These are phyloP conservation scores for Coenonympha arcania DNA, from an alignment of 2,888 invertebrate species.

Conservation along the genomic window DNA sequence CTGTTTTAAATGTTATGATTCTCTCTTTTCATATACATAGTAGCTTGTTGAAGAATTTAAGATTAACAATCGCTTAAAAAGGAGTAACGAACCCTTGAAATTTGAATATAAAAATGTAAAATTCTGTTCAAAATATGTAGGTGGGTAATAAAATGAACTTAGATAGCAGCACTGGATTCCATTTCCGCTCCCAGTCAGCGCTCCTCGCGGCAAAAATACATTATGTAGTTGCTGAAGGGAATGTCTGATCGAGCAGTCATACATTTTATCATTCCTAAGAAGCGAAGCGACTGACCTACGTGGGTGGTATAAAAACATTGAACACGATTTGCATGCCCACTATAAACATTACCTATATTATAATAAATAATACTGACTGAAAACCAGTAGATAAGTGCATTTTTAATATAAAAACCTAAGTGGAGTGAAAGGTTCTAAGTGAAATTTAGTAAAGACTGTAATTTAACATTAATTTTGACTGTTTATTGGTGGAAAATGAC, in stretches of 20 bases:
- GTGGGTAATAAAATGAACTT: background rate
- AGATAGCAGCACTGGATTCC: constrained; percentile 35
- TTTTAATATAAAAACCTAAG: constrained; percentile 10
- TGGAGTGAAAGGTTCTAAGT: constrained; percentile 28
- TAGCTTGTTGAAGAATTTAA: too few relatives aligned
- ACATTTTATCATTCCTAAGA: constrained; percentile 22
- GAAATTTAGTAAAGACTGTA: constrained; percentile 30
- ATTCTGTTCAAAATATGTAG: background rate
- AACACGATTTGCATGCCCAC: constrained; percentile 37
- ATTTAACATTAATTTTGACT: constrained; percentile 41
- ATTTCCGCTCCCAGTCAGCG: constrained; percentile 33
- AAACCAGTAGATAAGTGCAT: constrained; percentile 32
- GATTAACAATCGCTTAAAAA: too few relatives aligned
- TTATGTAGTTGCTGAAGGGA: constrained; percentile 25
- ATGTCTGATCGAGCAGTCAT: constrained; percentile 54
- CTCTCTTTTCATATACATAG: too few relatives aligned
- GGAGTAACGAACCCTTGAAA: too few relatives aligned
- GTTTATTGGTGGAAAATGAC: constrained; percentile 52
- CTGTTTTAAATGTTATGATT: too few relatives aligned
- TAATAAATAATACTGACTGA: constrained; percentile 44
- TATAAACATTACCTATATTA: constrained; percentile 47
- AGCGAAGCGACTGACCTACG: constrained; percentile 37
- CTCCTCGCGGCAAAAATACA: constrained; percentile 28
- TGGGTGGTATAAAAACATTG: constrained; percentile 55
- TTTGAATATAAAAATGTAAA: too few relatives aligned